Conservation (phyloP, 2,113 vertebrate species). For the Pteropus alecto region DNA sequence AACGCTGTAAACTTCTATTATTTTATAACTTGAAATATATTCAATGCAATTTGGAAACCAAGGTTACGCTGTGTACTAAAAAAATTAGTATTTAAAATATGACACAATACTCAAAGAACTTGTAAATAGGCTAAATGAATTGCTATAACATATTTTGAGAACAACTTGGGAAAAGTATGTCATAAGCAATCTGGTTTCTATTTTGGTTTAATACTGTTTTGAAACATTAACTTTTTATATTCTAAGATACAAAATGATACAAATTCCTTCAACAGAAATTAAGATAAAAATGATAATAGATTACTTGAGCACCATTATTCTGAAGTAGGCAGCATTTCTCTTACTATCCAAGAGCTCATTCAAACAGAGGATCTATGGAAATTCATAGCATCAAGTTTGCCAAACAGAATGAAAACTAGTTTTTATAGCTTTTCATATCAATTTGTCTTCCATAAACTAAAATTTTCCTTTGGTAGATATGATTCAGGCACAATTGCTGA, state of each 20-base stretch:
- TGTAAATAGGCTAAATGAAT: conserved; percentile 17
- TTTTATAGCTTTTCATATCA: background rate
- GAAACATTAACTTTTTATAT: conserved; percentile 43
- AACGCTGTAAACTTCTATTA: background rate
- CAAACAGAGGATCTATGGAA: background rate
- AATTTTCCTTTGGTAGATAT: background rate
- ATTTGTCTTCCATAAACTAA: background rate
- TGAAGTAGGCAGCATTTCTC: background rate
- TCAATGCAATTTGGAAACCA: background rate
- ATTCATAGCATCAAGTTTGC: conserved; percentile 1
- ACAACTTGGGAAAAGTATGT: conserved; percentile 9
- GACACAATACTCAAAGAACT: background rate
- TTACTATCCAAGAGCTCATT: conserved; percentile 4
- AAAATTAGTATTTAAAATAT: background rate
- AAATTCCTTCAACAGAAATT: background rate
- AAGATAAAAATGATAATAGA: background rate
- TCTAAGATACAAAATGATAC: background rate
- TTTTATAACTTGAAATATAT: conserved; percentile 33
- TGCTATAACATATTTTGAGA: background rate
- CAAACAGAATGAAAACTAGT: conserved; percentile 33
- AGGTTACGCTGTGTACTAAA: background rate
- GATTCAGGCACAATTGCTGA: background rate
- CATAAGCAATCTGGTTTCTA: conserved; percentile 27
- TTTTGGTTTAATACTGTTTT: background rate
- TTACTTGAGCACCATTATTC: background rate